Evolutionary conservation across 2,797 vertebrate species (phyloP).

Genomic region (Peromyscus nudipes): DNA sequence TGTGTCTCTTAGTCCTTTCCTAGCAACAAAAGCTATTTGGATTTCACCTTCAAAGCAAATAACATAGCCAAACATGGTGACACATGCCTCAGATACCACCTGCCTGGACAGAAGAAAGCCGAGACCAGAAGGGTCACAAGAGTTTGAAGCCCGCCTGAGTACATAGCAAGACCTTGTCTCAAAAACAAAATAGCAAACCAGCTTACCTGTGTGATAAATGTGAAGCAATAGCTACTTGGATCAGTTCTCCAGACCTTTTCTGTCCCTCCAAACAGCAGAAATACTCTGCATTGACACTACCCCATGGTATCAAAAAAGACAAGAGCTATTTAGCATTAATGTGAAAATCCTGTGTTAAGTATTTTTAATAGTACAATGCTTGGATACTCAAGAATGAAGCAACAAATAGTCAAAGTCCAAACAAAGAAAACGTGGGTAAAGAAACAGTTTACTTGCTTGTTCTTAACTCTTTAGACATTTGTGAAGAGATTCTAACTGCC

Average conservation of each 20-base stretch:
- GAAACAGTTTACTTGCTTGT: neutral
- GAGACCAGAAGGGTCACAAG: neutral
- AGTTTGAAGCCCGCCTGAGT: neutral
- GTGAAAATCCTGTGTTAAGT: conserved; percentile 35
- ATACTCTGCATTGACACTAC: neutral
- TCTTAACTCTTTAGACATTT: conserved; percentile 7
- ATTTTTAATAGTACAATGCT: conserved; percentile 15
- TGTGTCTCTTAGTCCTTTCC: neutral
- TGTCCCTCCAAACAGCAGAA: neutral
- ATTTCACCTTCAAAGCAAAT: conserved; percentile 23
- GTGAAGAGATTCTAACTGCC: neutral
- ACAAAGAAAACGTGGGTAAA: conserved; percentile 37
- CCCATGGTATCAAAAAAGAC: neutral
- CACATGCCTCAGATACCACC: neutral
- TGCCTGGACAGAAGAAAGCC: neutral
- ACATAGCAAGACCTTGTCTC: neutral
- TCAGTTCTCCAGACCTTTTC: neutral
- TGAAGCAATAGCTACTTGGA: neutral
- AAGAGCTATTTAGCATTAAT: neutral
- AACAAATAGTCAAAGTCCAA: neutral
- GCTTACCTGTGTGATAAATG: neutral
- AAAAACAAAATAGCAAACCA: neutral
- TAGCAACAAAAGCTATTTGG: neutral
- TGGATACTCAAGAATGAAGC: neutral
- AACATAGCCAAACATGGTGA: neutral